phyloP scores from a whole-genome alignment of 2,888 invertebrate species.

The Orchestes rusci region DNA sequence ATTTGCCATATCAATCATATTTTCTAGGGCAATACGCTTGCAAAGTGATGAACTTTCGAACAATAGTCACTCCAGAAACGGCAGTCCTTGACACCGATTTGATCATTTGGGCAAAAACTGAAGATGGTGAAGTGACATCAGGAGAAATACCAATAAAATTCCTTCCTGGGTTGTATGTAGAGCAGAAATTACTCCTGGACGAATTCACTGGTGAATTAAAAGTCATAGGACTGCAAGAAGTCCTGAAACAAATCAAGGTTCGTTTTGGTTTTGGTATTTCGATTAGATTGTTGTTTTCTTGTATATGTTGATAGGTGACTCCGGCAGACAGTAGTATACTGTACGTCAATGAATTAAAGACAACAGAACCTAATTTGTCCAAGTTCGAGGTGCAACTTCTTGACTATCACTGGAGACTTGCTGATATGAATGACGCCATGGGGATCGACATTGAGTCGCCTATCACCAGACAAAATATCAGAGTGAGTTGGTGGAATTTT shows the following conservation, averaged over 20 bases:
- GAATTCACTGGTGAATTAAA: conserved; percentile 36
- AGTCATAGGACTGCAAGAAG: conserved; percentile 50
- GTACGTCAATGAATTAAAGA: conserved; percentile 30
- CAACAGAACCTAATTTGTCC: conserved; percentile 28
- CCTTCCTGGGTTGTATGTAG: conserved; percentile 38
- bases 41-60: conserved; percentile 35
- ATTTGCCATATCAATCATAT: no score
- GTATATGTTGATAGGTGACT: no score
- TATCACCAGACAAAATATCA: conserved; percentile 36
- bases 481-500: conserved; percentile 24
- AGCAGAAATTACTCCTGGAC: conserved; percentile 29
- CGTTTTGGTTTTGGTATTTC: no score
- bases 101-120: conserved; percentile 36
- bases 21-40: conserved; percentile 43
- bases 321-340: conserved; percentile 39
- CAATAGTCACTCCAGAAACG: conserved; percentile 31
- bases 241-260: conserved; percentile 51
- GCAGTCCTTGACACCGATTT: conserved; percentile 37
- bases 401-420: conserved; percentile 42
- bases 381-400: conserved; percentile 36
- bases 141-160: conserved; percentile 36
- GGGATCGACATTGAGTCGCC: conserved; percentile 36
- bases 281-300: no score
- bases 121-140: conserved; percentile 33
- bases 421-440: conserved; percentile 38